Conservation (phyloP, 1,140 invertebrate genomes). For the Drosophila gunungcola region DNA sequence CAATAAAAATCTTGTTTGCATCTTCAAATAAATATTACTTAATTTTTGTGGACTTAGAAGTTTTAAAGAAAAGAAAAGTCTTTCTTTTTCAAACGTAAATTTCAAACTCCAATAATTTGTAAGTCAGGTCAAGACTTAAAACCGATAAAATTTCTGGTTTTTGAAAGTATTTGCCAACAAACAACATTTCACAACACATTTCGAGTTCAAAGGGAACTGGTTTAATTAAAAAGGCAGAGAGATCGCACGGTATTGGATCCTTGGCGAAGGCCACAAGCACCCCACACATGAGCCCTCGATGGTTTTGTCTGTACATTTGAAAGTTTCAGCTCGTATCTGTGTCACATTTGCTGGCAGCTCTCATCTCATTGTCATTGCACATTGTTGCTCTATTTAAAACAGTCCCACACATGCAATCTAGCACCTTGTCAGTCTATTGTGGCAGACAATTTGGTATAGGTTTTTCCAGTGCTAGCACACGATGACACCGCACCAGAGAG, state of each 20-base stretch:
- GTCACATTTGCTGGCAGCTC: constrained; percentile 41
- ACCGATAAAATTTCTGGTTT: not conserved
- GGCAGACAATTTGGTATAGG: constrained; percentile 51
- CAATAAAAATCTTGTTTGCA: too few species aligned
- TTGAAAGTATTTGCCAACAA: constrained; percentile 1
- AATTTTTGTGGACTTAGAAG: too few species aligned
- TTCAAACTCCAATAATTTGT: not conserved
- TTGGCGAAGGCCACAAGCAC: not conserved
- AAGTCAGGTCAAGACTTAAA: too few species aligned
- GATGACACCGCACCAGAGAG: constrained; percentile 42
- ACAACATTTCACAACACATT: not conserved
- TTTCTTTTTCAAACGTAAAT: not conserved
- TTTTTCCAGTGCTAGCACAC: constrained; percentile 14
- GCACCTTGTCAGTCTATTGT: constrained; percentile 50
- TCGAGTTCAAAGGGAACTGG: not conserved
- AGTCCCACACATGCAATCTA: constrained; percentile 27
- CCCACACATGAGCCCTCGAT: constrained; percentile 5
- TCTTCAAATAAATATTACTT: too few species aligned
- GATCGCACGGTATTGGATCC: not conserved
- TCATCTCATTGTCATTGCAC: constrained; percentile 36
- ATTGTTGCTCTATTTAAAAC: constrained; percentile 44
- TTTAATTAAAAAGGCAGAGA: constrained; percentile 18
- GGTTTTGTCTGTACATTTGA: constrained; percentile 21
- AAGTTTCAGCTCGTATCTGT: constrained; percentile 33
- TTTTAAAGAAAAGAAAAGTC: too few species aligned